These are phyloP conservation scores for Heteromyza rotundicornis DNA, from an alignment of 2,888 invertebrate species.

Conservation along the genomic window DNA sequence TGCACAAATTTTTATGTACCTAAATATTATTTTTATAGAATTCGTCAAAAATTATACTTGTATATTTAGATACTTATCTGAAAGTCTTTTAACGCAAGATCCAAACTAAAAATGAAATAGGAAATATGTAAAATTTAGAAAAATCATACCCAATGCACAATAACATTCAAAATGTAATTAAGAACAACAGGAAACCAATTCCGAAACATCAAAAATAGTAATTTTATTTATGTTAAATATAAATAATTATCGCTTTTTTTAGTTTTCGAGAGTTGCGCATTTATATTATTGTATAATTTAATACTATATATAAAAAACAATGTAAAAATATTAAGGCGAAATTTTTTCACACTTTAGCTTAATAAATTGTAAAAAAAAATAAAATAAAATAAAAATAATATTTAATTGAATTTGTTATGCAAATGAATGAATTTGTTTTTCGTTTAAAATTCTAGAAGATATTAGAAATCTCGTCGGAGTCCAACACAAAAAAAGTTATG, in stretches of 20 bases:
- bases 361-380: constrained; percentile 62
- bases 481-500: too few species aligned
- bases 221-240: constrained; percentile 52
- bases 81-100: constrained; percentile 46
- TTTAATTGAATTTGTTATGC: constrained; percentile 64
- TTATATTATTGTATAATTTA: constrained; percentile 50
- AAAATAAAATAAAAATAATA: constrained; percentile 50
- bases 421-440: too few species aligned
- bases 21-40: constrained; percentile 24
- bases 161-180: constrained; percentile 49
- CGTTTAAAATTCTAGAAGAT: too few species aligned
- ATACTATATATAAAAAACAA: constrained; percentile 42
- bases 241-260: constrained; percentile 59
- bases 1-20: constrained; percentile 48
- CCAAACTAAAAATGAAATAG: constrained; percentile 28
- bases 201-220: constrained; percentile 24
- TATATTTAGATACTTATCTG: constrained; percentile 46
- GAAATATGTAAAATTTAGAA: constrained; percentile 24
- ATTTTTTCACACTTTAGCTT: constrained; percentile 64
- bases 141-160: constrained; percentile 47
- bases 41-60: constrained; percentile 40
- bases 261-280: constrained; percentile 58
- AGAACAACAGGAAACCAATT: constrained; percentile 32
- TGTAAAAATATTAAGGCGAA: constrained; percentile 56
- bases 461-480: too few species aligned